A percentile compares a stretch with the other conserved stretches of the same genome.
Evolutionary conservation across 2,113 vertebrate genomes (phyloP).

Genomic region (Brienomyrus brachyistius): DNA sequence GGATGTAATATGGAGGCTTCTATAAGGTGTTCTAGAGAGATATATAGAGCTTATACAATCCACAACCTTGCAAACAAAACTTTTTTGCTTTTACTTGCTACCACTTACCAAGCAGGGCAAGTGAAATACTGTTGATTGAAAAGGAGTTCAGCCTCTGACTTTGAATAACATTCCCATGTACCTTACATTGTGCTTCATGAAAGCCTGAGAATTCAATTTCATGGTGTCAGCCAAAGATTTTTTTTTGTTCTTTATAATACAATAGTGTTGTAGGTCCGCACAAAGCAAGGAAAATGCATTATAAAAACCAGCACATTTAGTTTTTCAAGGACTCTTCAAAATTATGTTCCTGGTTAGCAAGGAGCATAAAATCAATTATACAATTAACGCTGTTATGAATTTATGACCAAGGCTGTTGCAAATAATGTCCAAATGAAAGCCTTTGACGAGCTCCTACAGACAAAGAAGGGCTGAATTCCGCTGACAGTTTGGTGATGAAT

Average conservation of each 20-base stretch:
- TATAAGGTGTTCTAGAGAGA: neutral
- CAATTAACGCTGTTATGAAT: neutral
- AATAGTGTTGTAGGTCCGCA: neutral
- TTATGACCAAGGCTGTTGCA: conserved; percentile 5
- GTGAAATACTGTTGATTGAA: neutral
- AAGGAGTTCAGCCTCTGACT: neutral
- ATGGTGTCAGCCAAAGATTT: neutral
- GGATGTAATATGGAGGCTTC: neutral
- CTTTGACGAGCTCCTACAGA: neutral
- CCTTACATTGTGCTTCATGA: neutral
- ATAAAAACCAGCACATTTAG: neutral
- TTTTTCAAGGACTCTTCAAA: neutral
- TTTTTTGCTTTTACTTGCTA: neutral
- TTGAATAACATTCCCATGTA: neutral
- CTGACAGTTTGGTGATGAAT: neutral
- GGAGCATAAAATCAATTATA: neutral
- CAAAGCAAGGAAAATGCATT: neutral
- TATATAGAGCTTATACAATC: neutral
- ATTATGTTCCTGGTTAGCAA: neutral
- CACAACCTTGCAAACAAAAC: neutral
- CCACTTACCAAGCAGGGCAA: neutral
- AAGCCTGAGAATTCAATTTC: conserved; percentile 4
- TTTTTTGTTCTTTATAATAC: neutral
- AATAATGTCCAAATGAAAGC: neutral
- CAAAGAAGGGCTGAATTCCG: neutral